These are phyloP conservation scores for Acrocephalus kingi DNA, from an alignment of 2,113 vertebrate species.

Conservation along the genomic window DNA sequence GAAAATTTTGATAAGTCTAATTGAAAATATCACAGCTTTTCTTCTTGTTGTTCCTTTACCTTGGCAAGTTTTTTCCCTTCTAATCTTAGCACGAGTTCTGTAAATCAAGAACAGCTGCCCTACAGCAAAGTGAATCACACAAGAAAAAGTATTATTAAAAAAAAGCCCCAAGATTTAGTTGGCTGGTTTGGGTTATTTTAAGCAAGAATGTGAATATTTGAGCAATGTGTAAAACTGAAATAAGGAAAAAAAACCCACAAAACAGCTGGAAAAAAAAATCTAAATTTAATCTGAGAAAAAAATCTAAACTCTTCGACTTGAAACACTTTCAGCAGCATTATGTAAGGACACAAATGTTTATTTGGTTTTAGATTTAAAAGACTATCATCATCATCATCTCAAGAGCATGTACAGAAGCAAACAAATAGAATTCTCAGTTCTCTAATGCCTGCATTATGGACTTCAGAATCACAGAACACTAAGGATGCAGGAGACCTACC, in stretches of 20 bases:
- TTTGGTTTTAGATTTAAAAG: not conserved
- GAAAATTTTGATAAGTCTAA: not conserved
- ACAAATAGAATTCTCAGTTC: not conserved
- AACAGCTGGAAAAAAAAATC: not conserved
- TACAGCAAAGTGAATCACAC: not conserved
- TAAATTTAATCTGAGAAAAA: not conserved
- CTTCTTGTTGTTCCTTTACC: not conserved
- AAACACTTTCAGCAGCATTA: not conserved
- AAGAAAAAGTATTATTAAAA: not conserved
- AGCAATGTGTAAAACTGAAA: not conserved
- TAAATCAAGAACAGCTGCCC: not conserved
- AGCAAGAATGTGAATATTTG: not conserved
- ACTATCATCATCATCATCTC: not conserved
- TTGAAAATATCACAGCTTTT: not conserved
- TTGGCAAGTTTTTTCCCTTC: not conserved
- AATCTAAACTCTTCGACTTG: not conserved
- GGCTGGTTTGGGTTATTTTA: not conserved
- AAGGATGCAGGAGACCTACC: not conserved
- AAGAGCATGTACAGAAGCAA: not conserved
- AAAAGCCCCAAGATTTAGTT: not conserved
- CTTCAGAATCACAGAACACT: not conserved
- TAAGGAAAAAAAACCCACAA: not conserved
- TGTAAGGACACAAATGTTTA: not conserved
- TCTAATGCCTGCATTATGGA: not conserved
- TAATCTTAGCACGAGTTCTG: not conserved